phyloP scores from a whole-genome alignment of 2,113 vertebrate species.

The Chaetura pelagica region DNA sequence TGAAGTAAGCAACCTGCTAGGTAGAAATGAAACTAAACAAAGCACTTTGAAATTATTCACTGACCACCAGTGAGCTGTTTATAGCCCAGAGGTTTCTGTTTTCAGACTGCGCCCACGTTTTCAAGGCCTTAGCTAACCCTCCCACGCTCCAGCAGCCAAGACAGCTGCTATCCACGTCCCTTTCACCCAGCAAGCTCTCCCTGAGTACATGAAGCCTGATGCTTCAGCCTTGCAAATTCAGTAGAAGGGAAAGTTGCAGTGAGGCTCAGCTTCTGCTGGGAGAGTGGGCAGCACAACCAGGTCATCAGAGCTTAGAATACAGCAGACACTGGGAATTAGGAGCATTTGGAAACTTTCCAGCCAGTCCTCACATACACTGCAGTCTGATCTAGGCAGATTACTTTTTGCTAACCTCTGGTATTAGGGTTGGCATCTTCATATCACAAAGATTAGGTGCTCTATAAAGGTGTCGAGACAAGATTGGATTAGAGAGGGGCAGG shows the following conservation, averaged over 20 bases:
- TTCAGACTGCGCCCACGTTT: not conserved
- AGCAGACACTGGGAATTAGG: not conserved
- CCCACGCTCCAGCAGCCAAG: not conserved
- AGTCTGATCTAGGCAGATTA: conserved; percentile 42
- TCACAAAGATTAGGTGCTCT: conserved; percentile 13
- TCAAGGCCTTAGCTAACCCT: not conserved
- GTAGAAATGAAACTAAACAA: not conserved
- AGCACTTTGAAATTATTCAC: too few species aligned
- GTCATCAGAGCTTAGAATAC: not conserved
- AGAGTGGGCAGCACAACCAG: not conserved
- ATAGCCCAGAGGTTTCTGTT: not conserved
- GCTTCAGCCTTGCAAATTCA: not conserved
- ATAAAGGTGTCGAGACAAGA: not conserved
- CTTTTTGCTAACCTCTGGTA: not conserved
- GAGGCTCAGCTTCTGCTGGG: not conserved
- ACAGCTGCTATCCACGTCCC: not conserved
- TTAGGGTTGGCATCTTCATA: conserved; percentile 11
- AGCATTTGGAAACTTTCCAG: not conserved
- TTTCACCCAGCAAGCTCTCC: not conserved
- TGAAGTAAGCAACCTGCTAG: not conserved
- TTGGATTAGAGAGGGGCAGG: not conserved
- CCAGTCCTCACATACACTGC: not conserved
- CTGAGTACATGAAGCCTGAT: rapidly evolving
- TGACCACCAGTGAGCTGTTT: not conserved
- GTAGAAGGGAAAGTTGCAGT: not conserved